Conservation (phyloP, 1,140 invertebrate genomes). For the Sarcophaga bullata region DNA sequence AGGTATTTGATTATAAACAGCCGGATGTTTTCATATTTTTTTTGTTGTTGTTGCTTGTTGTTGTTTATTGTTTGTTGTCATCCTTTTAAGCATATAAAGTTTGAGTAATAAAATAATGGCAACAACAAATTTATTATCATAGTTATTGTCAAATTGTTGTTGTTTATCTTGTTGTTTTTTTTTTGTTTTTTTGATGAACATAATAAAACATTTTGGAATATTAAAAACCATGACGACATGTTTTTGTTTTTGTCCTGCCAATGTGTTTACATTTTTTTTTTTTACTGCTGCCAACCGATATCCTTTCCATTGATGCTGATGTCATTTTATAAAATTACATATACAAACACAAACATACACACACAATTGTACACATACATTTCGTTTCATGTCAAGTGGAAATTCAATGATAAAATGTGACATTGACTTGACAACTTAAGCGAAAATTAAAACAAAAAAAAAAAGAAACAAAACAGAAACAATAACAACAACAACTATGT, state of each 20-base stretch:
- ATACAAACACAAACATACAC: not conserved
- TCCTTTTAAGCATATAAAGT: too few relatives aligned
- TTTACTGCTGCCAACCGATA: not conserved
- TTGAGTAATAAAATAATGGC: not conserved
- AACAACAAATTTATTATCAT: not conserved
- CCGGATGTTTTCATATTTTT: not conserved
- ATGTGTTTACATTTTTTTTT: not conserved
- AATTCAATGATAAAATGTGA: slow-evolving; percentile 22
- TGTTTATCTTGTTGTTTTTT: not conserved
- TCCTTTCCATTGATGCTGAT: slow-evolving; percentile 18
- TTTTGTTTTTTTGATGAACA: slow-evolving; percentile 2
- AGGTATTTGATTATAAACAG: not conserved
- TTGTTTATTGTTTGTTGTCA: too few relatives aligned
- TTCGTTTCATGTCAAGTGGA: not conserved
- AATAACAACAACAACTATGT: not conserved
- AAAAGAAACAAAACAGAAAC: too few relatives aligned
- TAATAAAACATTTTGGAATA: slow-evolving; percentile 9
- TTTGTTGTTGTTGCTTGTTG: too few relatives aligned
- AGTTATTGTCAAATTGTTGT: not conserved
- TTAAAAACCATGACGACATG: slow-evolving; percentile 24
- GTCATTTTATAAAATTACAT: not conserved
- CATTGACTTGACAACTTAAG: slow-evolving; percentile 8
- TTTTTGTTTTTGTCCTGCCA: not conserved
- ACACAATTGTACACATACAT: not conserved
- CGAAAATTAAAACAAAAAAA: not conserved